Conservation (phyloP, 2,888 invertebrate genomes). For the Epinotia brunnichana region DNA sequence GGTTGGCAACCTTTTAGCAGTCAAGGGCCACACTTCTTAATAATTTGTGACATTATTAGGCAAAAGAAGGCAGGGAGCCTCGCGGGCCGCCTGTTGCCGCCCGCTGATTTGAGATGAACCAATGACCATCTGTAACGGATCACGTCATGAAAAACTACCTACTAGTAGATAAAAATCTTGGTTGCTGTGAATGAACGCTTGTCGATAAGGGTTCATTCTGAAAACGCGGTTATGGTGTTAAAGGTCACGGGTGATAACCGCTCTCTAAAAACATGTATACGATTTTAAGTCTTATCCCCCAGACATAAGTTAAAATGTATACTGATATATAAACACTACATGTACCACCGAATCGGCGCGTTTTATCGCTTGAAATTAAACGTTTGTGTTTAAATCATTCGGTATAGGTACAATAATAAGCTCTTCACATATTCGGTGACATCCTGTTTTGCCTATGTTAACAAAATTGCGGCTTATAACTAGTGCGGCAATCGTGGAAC, state of each 20-base stretch:
- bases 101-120: no score
- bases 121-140: no score
- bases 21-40: no score
- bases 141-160: neutral
- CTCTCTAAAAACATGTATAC: neutral
- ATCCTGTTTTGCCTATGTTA: neutral
- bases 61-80: no score
- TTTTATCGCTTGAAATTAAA: conserved; percentile 42
- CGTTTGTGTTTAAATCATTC: conserved; percentile 11
- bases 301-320: neutral
- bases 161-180: conserved; percentile 20
- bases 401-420: neutral
- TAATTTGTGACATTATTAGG: no score
- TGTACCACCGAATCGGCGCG: conserved; percentile 42
- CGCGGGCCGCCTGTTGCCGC: no score
- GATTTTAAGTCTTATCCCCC: neutral
- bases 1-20: no score
- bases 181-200: conserved; percentile 73
- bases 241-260: conserved; percentile 72
- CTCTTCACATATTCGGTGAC: neutral
- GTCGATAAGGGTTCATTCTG: conserved; percentile 72
- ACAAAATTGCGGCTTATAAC: neutral
- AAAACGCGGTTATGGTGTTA: conserved; percentile 73
- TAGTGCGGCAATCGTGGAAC: neutral
- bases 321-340: neutral